Evolutionary conservation across 2,113 vertebrate genomes (phyloP).

Genomic region (Paramormyrops kingsleyae): DNA sequence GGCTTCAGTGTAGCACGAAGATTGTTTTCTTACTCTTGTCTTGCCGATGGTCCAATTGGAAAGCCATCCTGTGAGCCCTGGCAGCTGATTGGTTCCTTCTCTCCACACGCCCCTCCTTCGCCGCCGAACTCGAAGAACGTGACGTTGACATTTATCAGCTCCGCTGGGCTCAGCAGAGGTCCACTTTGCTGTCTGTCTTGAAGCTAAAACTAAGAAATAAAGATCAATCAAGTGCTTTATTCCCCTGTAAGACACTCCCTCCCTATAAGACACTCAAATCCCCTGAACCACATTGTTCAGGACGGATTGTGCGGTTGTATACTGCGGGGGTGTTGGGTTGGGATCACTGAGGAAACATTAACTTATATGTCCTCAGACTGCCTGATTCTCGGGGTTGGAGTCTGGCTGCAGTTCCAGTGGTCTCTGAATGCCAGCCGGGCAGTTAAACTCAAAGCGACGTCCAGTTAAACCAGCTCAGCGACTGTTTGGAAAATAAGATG

Average conservation of each 20-base stretch:
- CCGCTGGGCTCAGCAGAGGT: not conserved
- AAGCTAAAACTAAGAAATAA: not conserved
- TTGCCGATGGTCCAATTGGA: not conserved
- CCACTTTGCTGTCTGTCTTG: not conserved
- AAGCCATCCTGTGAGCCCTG: not conserved
- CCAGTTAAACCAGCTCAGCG: not conserved
- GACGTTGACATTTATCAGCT: too few species aligned
- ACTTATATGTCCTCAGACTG: not conserved
- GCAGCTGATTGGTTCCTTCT: not conserved
- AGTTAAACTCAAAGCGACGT: not conserved
- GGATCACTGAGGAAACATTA: not conserved
- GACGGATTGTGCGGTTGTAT: not conserved
- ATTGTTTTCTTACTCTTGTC: not conserved
- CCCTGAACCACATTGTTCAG: not conserved
- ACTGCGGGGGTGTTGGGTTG: not conserved
- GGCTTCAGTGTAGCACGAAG: not conserved
- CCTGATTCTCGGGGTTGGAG: not conserved
- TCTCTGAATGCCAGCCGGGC: not conserved
- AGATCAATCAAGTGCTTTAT: not conserved
- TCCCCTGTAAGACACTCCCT: not conserved
- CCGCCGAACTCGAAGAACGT: not conserved
- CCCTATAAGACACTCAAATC: not conserved
- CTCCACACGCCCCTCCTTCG: not conserved
- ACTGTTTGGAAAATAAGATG: not conserved
- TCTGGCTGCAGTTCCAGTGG: not conserved